A percentile compares a stretch with the other conserved stretches of the same genome.
These are phyloP conservation scores for Rhamnusium bicolor DNA, from an alignment of 2,888 invertebrate species.

Conservation along the genomic window DNA sequence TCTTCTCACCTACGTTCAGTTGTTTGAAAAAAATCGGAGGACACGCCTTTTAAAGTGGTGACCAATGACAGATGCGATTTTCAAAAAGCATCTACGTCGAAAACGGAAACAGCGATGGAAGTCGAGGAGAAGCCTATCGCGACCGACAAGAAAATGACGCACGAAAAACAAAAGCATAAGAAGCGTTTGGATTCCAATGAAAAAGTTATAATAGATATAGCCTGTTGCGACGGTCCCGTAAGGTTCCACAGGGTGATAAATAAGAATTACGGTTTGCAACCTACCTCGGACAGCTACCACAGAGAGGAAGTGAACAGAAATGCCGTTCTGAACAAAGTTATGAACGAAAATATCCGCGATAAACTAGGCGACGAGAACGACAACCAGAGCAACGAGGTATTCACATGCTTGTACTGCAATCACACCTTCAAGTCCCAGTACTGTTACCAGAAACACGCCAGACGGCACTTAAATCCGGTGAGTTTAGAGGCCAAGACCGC, in stretches of 20 bases:
- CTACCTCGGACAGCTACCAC: slow-evolving; percentile 55
- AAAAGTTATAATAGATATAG: slow-evolving; percentile 86
- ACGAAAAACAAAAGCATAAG: slow-evolving; percentile 46
- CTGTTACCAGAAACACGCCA: slow-evolving; percentile 87
- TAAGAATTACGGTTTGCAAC: slow-evolving; percentile 79
- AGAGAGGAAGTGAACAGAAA: slow-evolving; percentile 59
- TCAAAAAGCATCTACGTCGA: slow-evolving; percentile 57
- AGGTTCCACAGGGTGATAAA: slow-evolving; percentile 89
- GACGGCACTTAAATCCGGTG: slow-evolving; percentile 79
- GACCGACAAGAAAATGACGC: slow-evolving; percentile 42
- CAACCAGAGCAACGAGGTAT: slow-evolving; percentile 68
- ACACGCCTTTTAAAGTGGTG: slow-evolving; percentile 64
- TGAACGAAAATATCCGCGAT: slow-evolving; percentile 69
- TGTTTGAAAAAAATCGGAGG: slow-evolving; percentile 65
- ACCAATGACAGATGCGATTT: slow-evolving; percentile 34
- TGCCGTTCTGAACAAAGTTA: slow-evolving; percentile 67
- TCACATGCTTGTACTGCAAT: slow-evolving; percentile 83
- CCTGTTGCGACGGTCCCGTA: slow-evolving; percentile 93
- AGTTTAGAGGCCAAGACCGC: slow-evolving; percentile 67
- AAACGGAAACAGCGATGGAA: slow-evolving; percentile 34
- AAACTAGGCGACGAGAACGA: slow-evolving; percentile 63
- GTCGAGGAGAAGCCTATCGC: slow-evolving; percentile 26
- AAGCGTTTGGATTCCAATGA: slow-evolving; percentile 55
- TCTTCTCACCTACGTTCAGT: slow-evolving; percentile 48
- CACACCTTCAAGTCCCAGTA: slow-evolving; percentile 89